These are phyloP conservation scores for Aphodius sticticus DNA, from an alignment of 2,888 invertebrate species.

Conservation along the genomic window DNA sequence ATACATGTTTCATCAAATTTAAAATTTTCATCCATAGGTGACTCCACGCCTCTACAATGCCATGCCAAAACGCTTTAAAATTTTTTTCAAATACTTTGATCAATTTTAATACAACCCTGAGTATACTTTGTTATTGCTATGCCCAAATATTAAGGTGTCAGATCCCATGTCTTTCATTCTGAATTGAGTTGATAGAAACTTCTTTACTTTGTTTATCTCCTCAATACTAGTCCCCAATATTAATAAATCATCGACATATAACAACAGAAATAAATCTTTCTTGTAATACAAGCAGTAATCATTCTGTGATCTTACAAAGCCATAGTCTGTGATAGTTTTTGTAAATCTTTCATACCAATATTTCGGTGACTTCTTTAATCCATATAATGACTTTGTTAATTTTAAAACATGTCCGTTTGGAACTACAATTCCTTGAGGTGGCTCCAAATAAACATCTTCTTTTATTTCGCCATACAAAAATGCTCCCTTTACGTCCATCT, in stretches of 20 bases:
- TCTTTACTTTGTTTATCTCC: slow-evolving; percentile 20
- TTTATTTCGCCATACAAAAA: too few relatives aligned
- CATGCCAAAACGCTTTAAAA: slow-evolving; percentile 10
- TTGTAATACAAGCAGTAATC: slow-evolving; percentile 38
- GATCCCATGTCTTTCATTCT: slow-evolving; percentile 31
- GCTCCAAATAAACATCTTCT: too few relatives aligned
- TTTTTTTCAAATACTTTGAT: slow-evolving; percentile 22
- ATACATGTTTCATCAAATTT: slow-evolving; percentile 43
- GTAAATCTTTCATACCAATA: too few relatives aligned
- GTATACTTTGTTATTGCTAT: slow-evolving; percentile 23
- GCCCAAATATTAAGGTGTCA: slow-evolving; percentile 29
- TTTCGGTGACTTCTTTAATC: too few relatives aligned
- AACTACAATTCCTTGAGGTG: too few relatives aligned
- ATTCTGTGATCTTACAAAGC: slow-evolving; percentile 36
- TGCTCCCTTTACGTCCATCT: too few relatives aligned
- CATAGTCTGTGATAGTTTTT: too few relatives aligned
- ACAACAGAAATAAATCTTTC: slow-evolving; percentile 32
- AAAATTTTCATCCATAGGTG: slow-evolving; percentile 32
- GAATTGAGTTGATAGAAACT: slow-evolving; percentile 24
- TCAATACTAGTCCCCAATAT: slow-evolving; percentile 29
- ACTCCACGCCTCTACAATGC: slow-evolving; percentile 22
- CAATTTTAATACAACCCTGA: slow-evolving; percentile 10
- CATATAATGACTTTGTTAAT: too few relatives aligned
- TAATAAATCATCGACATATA: slow-evolving; percentile 40
- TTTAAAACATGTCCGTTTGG: too few relatives aligned